These are phyloP conservation scores for Channallabes apus DNA, from an alignment of 2,797 vertebrate genomes.

Conservation along the genomic window DNA sequence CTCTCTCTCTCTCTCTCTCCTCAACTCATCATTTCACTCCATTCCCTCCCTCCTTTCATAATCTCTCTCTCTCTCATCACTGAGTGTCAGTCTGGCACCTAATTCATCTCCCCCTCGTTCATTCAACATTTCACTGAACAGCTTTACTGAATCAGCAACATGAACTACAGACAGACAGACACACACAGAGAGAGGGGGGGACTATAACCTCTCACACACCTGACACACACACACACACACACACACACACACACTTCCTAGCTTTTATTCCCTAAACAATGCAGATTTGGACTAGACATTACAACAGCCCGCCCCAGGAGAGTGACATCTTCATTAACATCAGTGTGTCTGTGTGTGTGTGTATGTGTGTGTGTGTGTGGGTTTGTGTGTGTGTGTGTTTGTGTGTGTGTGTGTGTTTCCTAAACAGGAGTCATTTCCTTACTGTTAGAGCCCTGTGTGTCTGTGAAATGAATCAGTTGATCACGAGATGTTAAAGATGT, in stretches of 20 bases:
- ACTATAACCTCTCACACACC: conserved; percentile 31
- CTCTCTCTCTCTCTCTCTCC: conserved; percentile 1
- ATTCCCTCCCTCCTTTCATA: conserved; percentile 14
- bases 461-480: conserved; percentile 5
- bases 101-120: conserved; percentile 47
- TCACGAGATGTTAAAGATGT: background rate
- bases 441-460: background rate
- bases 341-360: too few relatives aligned
- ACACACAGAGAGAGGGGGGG: background rate
- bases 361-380: too few relatives aligned
- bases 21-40: conserved; percentile 20
- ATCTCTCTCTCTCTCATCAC: conserved; percentile 10
- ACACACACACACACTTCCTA: conserved; percentile 45
- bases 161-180: conserved; percentile 13
- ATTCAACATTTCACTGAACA: conserved; percentile 36
- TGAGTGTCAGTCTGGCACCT: background rate
- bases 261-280: conserved; percentile 18
- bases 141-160: conserved; percentile 25
- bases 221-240: conserved; percentile 41
- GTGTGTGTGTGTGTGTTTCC: conserved; percentile 4
- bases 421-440: conserved; percentile 12
- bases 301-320: background rate
- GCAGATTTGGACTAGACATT: conserved; percentile 40
- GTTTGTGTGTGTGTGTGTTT: conserved; percentile 26
- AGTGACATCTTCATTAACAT: background rate